phyloP scores from a whole-genome alignment of 2,888 invertebrate species.

The Limnephilus auricula region DNA sequence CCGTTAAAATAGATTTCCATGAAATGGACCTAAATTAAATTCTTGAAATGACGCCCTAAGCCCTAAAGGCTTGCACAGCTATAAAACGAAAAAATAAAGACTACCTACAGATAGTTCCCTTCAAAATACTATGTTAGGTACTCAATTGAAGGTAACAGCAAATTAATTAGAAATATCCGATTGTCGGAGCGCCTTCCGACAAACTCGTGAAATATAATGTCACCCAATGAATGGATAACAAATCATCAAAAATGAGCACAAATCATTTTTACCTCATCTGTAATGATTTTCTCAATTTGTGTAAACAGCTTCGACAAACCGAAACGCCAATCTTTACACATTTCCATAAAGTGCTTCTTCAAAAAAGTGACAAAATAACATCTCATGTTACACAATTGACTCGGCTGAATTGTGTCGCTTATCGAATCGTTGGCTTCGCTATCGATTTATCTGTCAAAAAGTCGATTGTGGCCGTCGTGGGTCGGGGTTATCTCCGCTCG shows the following conservation, averaged over 20 bases:
- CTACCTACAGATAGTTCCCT: too few relatives aligned
- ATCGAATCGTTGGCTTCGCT: conserved; percentile 43
- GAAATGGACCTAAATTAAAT: too few relatives aligned
- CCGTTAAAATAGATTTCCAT: too few relatives aligned
- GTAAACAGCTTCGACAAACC: neutral
- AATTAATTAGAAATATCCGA: too few relatives aligned
- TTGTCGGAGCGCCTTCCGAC: too few relatives aligned
- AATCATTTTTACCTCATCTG: too few relatives aligned
- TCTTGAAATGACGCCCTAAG: neutral
- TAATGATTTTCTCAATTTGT: too few relatives aligned
- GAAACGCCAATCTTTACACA: neutral
- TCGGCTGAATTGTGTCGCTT: conserved; percentile 35
- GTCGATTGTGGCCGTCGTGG: conserved; percentile 43
- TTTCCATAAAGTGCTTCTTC: neutral
- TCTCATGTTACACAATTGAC: conserved; percentile 24
- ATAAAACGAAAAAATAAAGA: neutral
- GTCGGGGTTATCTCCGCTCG: conserved; percentile 49
- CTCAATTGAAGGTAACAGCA: too few relatives aligned
- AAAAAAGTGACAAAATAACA: neutral
- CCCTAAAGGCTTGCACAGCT: neutral
- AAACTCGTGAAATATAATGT: too few relatives aligned
- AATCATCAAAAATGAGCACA: too few relatives aligned
- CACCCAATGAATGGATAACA: too few relatives aligned
- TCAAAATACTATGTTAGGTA: too few relatives aligned
- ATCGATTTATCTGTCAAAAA: conserved; percentile 47